Evolutionary conservation across 2,888 invertebrate genomes (phyloP), one percentile per base, ranked within the genome.

Genomic region (Opisthograptis luteolata): DNA sequence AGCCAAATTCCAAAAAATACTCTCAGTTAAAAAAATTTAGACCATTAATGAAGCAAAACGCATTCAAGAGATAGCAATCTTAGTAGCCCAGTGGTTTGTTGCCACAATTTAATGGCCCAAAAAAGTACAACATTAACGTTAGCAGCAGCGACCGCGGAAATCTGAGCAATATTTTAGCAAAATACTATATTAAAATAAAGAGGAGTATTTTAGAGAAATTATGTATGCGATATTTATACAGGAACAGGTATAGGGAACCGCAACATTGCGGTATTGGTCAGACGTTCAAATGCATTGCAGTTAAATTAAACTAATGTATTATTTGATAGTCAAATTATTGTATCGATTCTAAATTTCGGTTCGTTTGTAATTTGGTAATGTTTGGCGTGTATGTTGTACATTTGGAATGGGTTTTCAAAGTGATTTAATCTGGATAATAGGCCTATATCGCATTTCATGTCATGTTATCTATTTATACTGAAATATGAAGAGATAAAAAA

Each of bases 291-390:
- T 71, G 73, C 73, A 79, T 78, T 75, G 73, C 76, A 73, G 70
- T 81, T 73, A 74, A 70, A 78, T 76, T 72, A 63, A 76, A 78
- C 77, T 73, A 79, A 76, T 70, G 67, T 66, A 55, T 64, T 75
- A 78, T 68, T 58, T 59, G 57, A 55, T 63, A 58, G 64, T 34
- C 31, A n/a, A 51, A 54, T 51, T 51, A 35, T 37, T 39, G 31
- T 28, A 56, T 56, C 20, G 46, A 43, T 49, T 35, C 45, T 50
- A 46, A 50, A 42, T 43, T 48, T 35, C 13, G 24, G 30, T 10
- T 4, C 32, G 48, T 46, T 9, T n/a, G 4, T 44, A 35, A 55
- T 53, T 53, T 25, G 34, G 43, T 27, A 41, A 27, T 20, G 20
- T 17, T 46, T 34, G 25, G 19, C 9, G 39, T 27, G 6, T 39